Base-by-base conservation (phyloP, 2,797 vertebrate species). In the Gorsachius magnificus region DNA sequence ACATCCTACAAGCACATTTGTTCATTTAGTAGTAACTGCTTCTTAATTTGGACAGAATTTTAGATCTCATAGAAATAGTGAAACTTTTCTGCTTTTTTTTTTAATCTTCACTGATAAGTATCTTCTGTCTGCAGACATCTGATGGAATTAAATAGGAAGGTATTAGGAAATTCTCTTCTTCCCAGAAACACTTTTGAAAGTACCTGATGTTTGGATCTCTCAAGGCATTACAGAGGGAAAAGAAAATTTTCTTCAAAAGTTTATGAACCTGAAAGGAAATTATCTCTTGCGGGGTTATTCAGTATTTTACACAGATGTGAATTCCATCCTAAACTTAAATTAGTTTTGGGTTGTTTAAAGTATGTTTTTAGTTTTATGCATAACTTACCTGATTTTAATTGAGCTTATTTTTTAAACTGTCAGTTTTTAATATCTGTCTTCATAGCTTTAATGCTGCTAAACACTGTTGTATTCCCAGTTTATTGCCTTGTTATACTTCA, bases 401-500 rank as follows among this genome's bases (percentile, higher is more conserved):
- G 57, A 75, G 41, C 46, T 75, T 87, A 58, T 92, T 92, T 94
- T 89, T 94, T 76, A 63, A 89, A 71, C 64, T 95, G 57, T 24
- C 58, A 35, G 8, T 35, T 88, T 94, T 89, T 94, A 94, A 68
- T 93, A 57, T 38, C 66, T 85, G 8, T 88, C 72, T 93, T 92
- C 69, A 31, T 74, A 85, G 79, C 24, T 93, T 70, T 93, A 95
- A 46, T 72, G 54, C 61, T 88, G 53, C 65, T 94, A 65, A 96
- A 93, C 41, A 65, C 46, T 71, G 29, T 77, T 88, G 58, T 95
- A 54, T 89, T 90, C 63, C 54, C 5, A 5, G 61, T 86, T 94
- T 94, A 96, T 92, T 91, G 76, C 69, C 76, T 80, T 94, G 63
- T 88, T 95, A 57, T 80, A 84, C 60, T 87, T 92, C 53, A 48